Conservation (phyloP, 2,113 vertebrate species). For the Ploceus nigricollis region DNA sequence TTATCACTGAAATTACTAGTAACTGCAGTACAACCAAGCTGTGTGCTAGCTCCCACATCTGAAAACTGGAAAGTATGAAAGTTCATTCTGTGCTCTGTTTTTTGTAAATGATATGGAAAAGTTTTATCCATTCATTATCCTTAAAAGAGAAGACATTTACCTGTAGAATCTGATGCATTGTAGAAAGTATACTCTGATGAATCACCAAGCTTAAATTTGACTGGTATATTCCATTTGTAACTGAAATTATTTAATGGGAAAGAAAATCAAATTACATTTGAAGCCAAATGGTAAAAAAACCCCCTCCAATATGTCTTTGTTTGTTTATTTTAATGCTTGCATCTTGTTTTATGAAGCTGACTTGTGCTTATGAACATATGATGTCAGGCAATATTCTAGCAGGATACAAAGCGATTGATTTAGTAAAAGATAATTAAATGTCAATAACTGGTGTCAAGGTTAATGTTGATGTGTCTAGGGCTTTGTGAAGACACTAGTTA, state of each 20-base stretch:
- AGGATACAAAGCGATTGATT: background rate
- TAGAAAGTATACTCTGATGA: constrained; percentile 55
- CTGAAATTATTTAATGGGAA: constrained; percentile 71
- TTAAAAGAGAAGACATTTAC: constrained; percentile 68
- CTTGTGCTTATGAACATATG: background rate
- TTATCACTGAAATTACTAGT: background rate
- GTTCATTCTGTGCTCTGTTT: background rate
- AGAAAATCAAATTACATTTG: background rate
- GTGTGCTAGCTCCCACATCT: background rate
- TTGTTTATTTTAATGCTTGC: background rate
- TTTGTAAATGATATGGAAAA: background rate
- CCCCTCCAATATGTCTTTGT: background rate
- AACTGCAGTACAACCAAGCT: background rate
- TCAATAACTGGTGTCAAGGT: background rate
- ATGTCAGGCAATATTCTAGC: background rate
- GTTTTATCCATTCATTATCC: background rate
- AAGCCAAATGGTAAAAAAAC: background rate
- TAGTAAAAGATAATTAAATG: background rate
- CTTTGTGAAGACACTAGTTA: background rate
- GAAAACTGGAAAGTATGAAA: background rate
- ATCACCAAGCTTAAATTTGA: constrained; percentile 74
- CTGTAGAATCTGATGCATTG: constrained; percentile 62
- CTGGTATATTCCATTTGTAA: constrained; percentile 92
- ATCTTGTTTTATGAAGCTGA: background rate
- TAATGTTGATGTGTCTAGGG: background rate